A percentile compares a stretch with the other conserved stretches of the same genome.
phyloP scores from a whole-genome alignment of 2,888 invertebrate genomes.

The Hoplodrina ambigua region DNA sequence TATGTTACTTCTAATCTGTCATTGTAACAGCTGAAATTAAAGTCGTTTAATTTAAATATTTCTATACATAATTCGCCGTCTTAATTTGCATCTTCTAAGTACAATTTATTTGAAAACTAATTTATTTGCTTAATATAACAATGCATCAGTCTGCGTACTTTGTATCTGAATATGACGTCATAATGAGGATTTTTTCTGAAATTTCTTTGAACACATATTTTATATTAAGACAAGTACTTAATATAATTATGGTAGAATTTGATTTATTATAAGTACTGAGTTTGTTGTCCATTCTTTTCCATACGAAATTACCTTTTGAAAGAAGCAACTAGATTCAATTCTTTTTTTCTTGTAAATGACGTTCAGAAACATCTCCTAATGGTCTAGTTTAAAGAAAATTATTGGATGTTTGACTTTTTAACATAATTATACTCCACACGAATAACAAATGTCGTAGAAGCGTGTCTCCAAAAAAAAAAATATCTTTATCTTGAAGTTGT shows the following conservation, averaged over 20 bases:
- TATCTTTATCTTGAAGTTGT: no score
- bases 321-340: no score
- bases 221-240: slow-evolving; percentile 18
- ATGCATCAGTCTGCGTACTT: slow-evolving; percentile 46
- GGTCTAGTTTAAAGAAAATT: no score
- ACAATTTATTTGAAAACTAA: slow-evolving; percentile 50
- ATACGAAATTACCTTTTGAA: no score
- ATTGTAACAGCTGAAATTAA: slow-evolving; percentile 24
- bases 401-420: no score
- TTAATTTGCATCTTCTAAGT: slow-evolving; percentile 39
- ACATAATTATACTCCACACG: no score
- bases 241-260: no score
- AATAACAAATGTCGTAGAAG: no score
- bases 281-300: no score
- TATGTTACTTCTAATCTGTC: slow-evolving; percentile 14
- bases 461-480: neutral
- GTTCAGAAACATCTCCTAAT: no score
- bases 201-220: slow-evolving; percentile 20
- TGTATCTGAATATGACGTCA: slow-evolving; percentile 15
- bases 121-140: slow-evolving; percentile 47
- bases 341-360: no score
- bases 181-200: slow-evolving; percentile 26
- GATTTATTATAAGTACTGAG: no score
- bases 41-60: slow-evolving; percentile 51
- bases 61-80: slow-evolving; percentile 8